Evolutionary conservation across 2,888 invertebrate species (phyloP).

Genomic region (Trichopria drosophilae): DNA sequence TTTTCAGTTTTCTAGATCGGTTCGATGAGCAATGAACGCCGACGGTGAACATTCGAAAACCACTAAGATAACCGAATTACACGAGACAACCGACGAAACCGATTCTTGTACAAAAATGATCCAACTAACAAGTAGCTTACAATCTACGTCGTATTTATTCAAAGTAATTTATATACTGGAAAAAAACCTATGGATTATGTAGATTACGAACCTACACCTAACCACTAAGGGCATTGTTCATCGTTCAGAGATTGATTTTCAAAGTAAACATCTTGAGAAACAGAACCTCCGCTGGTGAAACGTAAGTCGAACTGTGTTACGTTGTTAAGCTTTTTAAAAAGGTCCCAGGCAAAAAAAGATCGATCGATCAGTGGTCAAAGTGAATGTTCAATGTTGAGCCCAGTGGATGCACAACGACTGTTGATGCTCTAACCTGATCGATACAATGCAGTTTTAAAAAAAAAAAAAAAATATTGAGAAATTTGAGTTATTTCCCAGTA

Average conservation of each 20-base stretch:
- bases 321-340: constrained; percentile 19
- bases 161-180: constrained; percentile 47
- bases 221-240: constrained; percentile 40
- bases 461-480: constrained; percentile 16
- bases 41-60: constrained; percentile 28
- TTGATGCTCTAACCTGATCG: constrained; percentile 3
- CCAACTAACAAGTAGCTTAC: constrained; percentile 46
- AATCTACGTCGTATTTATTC: constrained; percentile 43
- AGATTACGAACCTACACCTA: constrained; percentile 50
- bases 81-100: constrained; percentile 25
- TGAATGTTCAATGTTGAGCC: constrained; percentile 1
- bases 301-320: constrained; percentile 26
- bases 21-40: constrained; percentile 1
- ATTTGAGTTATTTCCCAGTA: background rate
- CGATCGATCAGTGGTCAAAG: constrained; percentile 4
- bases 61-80: constrained; percentile 15
- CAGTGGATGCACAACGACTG: background rate
- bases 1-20: background rate
- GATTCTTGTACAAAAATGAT: constrained; percentile 39
- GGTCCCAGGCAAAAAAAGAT: constrained; percentile 14
- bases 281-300: too few relatives aligned
- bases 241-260: constrained; percentile 8
- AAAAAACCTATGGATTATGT: constrained; percentile 46
- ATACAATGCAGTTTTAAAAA: constrained; percentile 20
- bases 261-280: too few relatives aligned